Conservation (phyloP, 2,113 vertebrate species). For the Vombatus ursinus region DNA sequence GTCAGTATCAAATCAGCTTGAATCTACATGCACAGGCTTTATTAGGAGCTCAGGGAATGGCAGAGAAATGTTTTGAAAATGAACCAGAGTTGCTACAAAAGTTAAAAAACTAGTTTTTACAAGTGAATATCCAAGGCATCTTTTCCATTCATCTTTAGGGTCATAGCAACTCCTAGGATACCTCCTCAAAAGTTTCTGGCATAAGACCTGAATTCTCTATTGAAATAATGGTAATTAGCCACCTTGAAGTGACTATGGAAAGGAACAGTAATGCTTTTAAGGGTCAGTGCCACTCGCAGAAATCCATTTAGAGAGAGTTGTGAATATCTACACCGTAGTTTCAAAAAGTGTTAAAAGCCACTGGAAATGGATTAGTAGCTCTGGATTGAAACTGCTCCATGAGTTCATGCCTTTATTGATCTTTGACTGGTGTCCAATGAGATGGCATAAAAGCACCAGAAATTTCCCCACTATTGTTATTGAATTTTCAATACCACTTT, state of each 20-base stretch:
- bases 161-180: constrained; percentile 64
- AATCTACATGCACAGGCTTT: constrained; percentile 64
- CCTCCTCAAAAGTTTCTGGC: constrained; percentile 79
- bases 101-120: constrained; percentile 76
- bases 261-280: constrained; percentile 79
- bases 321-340: constrained; percentile 51
- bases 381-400: constrained; percentile 53
- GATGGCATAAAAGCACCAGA: constrained; percentile 43
- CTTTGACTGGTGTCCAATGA: constrained; percentile 43
- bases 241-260: constrained; percentile 72
- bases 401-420: constrained; percentile 57
- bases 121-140: constrained; percentile 75
- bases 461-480: constrained; percentile 24
- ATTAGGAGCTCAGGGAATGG: constrained; percentile 72
- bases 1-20: constrained; percentile 73
- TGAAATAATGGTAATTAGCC: constrained; percentile 79
- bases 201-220: constrained; percentile 77
- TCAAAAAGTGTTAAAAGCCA: constrained; percentile 48
- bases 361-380: constrained; percentile 63
- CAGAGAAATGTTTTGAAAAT: constrained; percentile 79
- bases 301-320: constrained; percentile 75
- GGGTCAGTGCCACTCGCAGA: constrained; percentile 72
- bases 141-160: constrained; percentile 75
- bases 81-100: constrained; percentile 69
- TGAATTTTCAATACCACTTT: constrained; percentile 30